Percentiles rank a stretch among this genome's conserved stretches.
Conservation (phyloP, 92 coral and sea anemone genomes). For the Heliopora coerulea region DNA sequence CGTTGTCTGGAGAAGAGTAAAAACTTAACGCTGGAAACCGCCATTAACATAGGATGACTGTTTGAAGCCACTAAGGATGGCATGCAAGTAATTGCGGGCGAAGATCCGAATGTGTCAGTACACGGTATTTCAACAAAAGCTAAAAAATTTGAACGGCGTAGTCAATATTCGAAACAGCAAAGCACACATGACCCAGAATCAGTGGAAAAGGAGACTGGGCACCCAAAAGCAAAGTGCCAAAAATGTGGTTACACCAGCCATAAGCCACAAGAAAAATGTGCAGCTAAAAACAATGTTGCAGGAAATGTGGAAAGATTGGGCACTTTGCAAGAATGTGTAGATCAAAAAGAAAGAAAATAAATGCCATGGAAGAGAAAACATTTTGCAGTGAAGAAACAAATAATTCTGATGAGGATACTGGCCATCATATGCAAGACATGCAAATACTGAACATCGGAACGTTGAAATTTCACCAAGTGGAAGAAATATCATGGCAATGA, state of each 20-base stretch:
- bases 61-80: conserved; percentile 54
- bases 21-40: conserved; percentile 48
- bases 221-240: conserved; percentile 14
- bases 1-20: conserved; percentile 4
- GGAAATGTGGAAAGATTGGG: conserved; percentile 39
- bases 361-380: conserved; percentile 9
- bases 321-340: conserved; percentile 54
- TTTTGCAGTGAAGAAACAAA: conserved; percentile 8
- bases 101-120: conserved; percentile 45
- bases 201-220: not conserved
- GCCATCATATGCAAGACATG: conserved; percentile 4
- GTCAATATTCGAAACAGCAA: not conserved
- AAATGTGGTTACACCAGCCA: conserved; percentile 41
- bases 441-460: conserved; percentile 38
- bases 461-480: conserved; percentile 14
- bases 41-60: conserved; percentile 43
- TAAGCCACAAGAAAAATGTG: conserved; percentile 49
- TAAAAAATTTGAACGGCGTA: conserved; percentile 7
- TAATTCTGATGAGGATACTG: conserved; percentile 29
- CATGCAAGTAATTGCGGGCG: conserved; percentile 46
- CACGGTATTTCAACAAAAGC: conserved; percentile 17
- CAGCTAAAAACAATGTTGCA: conserved; percentile 47
- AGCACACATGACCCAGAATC: not conserved
- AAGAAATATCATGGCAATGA: not conserved
- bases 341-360: conserved; percentile 14